A percentile compares a stretch with the other conserved stretches of the same genome.
Conservation (phyloP, 2,888 invertebrate species). For the Tetrapedia diversipes region DNA sequence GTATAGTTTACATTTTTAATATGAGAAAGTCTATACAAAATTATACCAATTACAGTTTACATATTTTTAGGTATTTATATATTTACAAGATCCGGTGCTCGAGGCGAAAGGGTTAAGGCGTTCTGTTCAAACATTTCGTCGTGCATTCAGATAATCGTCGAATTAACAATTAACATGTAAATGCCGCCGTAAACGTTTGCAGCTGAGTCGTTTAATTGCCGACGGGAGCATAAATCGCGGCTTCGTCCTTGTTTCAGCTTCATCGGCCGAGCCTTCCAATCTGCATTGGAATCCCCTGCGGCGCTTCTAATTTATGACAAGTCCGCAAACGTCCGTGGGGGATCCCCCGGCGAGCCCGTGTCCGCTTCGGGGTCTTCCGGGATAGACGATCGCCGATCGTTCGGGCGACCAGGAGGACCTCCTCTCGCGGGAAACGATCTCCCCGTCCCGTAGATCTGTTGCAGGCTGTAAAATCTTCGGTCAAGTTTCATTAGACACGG, state of each 20-base stretch:
- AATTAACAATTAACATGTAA: conserved; percentile 50
- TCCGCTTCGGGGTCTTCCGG: conserved; percentile 44
- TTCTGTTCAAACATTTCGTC: too few species aligned
- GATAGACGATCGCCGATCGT: conserved; percentile 30
- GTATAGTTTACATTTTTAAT: too few species aligned
- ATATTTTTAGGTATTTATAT: too few species aligned
- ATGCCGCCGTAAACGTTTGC: conserved; percentile 43
- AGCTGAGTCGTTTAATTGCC: conserved; percentile 67
- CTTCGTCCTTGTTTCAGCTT: conserved; percentile 50
- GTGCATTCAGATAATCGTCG: too few species aligned
- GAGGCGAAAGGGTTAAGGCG: too few species aligned
- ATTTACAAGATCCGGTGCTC: too few species aligned
- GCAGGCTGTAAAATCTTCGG: conserved; percentile 3
- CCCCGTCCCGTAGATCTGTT: conserved; percentile 34
- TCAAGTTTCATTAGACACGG: neutral
- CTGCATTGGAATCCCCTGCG: conserved; percentile 71
- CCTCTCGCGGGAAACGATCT: conserved; percentile 15
- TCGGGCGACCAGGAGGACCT: conserved; percentile 20
- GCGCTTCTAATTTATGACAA: conserved; percentile 74
- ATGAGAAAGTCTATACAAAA: too few species aligned
- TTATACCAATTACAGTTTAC: too few species aligned
- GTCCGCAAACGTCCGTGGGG: conserved; percentile 58
- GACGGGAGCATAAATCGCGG: conserved; percentile 64
- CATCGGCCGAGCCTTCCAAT: conserved; percentile 49
- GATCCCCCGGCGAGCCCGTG: conserved; percentile 54